phyloP scores from a whole-genome alignment of 2,797 vertebrate genomes.

The Gymnothorax reevesii region DNA sequence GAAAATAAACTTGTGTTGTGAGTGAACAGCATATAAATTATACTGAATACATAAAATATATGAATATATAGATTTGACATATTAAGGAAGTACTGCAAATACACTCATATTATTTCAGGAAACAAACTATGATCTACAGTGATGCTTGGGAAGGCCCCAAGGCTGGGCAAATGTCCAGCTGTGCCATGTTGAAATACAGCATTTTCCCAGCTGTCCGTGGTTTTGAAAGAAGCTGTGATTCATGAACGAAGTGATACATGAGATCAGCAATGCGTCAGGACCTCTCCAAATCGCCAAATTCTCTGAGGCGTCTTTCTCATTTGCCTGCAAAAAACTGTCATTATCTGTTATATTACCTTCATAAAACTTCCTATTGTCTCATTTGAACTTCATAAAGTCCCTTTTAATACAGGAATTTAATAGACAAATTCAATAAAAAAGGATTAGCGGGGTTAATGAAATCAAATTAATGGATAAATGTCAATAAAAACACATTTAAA shows the following conservation, averaged over 20 bases:
- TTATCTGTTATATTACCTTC: background rate
- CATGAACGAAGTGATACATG: background rate
- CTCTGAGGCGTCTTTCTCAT: constrained; percentile 44
- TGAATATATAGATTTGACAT: background rate
- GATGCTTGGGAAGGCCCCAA: constrained; percentile 47
- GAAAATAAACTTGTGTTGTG: too few relatives aligned
- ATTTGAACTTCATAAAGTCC: background rate
- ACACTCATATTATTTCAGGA: background rate
- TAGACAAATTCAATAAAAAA: background rate
- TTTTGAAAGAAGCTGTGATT: constrained; percentile 27
- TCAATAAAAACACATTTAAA: background rate
- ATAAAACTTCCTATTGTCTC: background rate
- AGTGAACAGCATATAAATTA: too few relatives aligned
- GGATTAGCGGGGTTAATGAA: background rate
- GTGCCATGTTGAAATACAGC: constrained; percentile 58
- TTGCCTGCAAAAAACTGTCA: constrained; percentile 50
- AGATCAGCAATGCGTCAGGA: background rate
- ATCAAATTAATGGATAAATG: background rate
- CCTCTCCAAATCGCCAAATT: constrained; percentile 16
- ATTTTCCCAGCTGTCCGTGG: constrained; percentile 49
- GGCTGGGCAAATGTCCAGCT: constrained; percentile 52
- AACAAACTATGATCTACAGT: background rate
- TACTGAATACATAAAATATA: too few relatives aligned
- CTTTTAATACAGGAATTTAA: background rate
- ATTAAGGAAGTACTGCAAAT: background rate